Evolutionary conservation across 2,797 vertebrate species (phyloP).

Genomic region (Sebastes wilsoni): DNA sequence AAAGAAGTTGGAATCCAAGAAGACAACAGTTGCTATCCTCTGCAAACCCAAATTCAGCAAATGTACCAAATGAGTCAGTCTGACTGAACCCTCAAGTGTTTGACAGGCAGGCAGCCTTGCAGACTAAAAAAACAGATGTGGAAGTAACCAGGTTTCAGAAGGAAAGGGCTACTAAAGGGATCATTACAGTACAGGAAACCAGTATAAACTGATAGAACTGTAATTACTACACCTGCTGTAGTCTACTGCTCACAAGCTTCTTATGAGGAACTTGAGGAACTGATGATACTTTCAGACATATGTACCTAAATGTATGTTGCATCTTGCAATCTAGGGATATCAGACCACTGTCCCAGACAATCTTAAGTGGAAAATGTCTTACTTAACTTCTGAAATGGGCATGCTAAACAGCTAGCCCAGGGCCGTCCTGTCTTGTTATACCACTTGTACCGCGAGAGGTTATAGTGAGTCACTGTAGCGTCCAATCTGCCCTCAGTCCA

Average conservation of each 20-base stretch:
- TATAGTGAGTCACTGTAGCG: background rate
- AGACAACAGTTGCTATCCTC: background rate
- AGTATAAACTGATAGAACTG: background rate
- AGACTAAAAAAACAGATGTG: background rate
- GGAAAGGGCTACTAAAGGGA: background rate
- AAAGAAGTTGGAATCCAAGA: background rate
- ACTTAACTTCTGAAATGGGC: no score
- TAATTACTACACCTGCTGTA: background rate
- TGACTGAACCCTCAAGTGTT: background rate
- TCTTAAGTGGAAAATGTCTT: background rate
- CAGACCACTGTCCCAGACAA: background rate
- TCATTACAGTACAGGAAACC: background rate
- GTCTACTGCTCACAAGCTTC: background rate
- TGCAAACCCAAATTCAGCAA: background rate
- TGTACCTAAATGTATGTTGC: background rate
- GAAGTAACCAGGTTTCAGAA: background rate
- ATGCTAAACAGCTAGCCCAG: no score
- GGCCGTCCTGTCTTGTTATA: no score
- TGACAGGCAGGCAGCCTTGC: background rate
- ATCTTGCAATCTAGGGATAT: background rate
- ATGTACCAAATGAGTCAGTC: conserved; percentile 1
- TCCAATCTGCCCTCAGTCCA: background rate
- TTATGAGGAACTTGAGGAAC: background rate
- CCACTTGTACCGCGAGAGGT: background rate
- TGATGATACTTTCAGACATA: background rate